Percentiles rank a stretch among this genome's conserved stretches.
Evolutionary conservation across 2,797 vertebrate species (phyloP).

Genomic region (Prionace glauca): DNA sequence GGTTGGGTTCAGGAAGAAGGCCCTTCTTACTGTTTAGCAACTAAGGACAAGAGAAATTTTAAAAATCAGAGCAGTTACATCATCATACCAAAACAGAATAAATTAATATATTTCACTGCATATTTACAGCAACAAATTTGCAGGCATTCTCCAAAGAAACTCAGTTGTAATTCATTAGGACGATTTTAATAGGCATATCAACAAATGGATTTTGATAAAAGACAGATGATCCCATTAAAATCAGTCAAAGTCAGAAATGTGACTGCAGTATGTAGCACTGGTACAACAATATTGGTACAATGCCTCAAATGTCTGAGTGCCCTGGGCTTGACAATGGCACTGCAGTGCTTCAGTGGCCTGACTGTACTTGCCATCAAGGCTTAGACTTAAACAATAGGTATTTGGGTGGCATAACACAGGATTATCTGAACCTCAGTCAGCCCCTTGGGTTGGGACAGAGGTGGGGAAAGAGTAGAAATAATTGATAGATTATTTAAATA

Average conservation of each 20-base stretch:
- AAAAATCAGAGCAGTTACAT: constrained; percentile 37
- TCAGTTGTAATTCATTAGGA: not conserved
- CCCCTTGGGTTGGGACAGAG: not conserved
- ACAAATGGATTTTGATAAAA: not conserved
- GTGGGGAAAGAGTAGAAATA: too few relatives aligned
- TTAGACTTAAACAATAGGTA: not conserved
- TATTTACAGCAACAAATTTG: not conserved
- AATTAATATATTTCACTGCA: not conserved
- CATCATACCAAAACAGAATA: not conserved
- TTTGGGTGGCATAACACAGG: not conserved
- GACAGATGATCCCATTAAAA: not conserved
- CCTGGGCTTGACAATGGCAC: not conserved
- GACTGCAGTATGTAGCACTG: not conserved
- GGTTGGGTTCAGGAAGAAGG: constrained; percentile 84
- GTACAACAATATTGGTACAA: not conserved
- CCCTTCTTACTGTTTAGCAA: constrained; percentile 85
- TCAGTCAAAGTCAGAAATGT: not conserved
- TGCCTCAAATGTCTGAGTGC: not conserved
- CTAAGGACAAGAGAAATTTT: constrained; percentile 52
- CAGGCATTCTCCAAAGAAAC: not conserved
- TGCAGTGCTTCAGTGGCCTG: not conserved
- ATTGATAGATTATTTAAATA: not conserved
- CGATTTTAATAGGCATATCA: not conserved
- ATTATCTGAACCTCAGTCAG: not conserved
- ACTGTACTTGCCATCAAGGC: not conserved